These are phyloP conservation scores for Mohoua ochrocephala DNA, from an alignment of 2,113 vertebrate genomes.

Conservation along the genomic window DNA sequence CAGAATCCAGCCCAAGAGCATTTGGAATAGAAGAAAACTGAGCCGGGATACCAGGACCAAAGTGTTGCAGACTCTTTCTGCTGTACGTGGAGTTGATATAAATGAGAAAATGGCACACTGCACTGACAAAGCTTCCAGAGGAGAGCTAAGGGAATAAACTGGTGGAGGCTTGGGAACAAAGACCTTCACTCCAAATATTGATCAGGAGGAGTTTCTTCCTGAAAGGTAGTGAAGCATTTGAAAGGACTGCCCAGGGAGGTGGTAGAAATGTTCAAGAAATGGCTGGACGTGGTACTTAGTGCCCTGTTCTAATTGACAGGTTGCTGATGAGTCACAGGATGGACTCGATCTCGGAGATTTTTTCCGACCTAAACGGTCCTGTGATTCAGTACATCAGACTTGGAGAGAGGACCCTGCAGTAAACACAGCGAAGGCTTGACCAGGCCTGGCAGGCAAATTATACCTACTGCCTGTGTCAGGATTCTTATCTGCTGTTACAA, in stretches of 20 bases:
- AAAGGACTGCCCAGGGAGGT: neutral
- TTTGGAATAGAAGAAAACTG: neutral
- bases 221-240: neutral
- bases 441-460: neutral
- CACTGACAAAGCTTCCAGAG: neutral
- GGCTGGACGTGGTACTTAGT: rapidly evolving
- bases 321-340: neutral
- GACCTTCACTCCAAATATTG: neutral
- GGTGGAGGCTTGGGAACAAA: neutral
- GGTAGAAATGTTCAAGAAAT: neutral
- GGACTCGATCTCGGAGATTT: neutral
- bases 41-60: neutral
- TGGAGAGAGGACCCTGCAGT: neutral
- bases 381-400: neutral
- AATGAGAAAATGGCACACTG: neutral
- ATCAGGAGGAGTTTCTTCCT: neutral
- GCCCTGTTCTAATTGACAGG: neutral
- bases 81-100: neutral
- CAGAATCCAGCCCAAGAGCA: neutral
- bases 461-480: neutral
- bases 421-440: rapidly evolving
- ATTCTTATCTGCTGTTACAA: neutral
- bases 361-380: neutral
- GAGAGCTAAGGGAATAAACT: neutral
- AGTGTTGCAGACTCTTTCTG: neutral